A percentile compares a stretch with the other conserved stretches of the same genome.
Evolutionary conservation across 2,888 invertebrate species (phyloP).

Genomic region (Galerucella pusilla): DNA sequence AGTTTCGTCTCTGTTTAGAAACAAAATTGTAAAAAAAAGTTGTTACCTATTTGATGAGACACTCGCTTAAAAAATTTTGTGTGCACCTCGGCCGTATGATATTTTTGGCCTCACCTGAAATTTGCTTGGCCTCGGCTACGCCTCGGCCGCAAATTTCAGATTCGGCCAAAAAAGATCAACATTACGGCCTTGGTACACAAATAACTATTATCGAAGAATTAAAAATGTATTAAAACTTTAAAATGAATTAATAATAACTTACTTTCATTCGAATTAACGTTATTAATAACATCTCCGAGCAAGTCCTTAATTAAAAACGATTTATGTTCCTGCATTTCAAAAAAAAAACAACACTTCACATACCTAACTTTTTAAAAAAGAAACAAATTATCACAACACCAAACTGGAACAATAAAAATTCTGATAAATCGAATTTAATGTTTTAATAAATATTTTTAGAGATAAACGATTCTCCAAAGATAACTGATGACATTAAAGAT

Average conservation of each 20-base stretch:
- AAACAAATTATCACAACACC: neutral
- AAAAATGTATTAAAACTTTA: neutral
- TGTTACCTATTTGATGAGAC: too few relatives aligned
- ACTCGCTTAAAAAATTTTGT: too few relatives aligned
- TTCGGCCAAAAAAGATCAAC: too few relatives aligned
- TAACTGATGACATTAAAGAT: conserved; percentile 46
- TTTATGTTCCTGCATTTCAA: conserved; percentile 72
- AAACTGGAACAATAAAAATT: neutral
- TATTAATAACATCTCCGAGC: conserved; percentile 76
- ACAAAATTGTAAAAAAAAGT: too few relatives aligned
- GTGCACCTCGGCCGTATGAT: too few relatives aligned
- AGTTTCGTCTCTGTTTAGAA: too few relatives aligned
- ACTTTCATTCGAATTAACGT: conserved; percentile 43
- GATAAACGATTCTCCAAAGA: conserved; percentile 30
- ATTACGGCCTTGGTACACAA: too few relatives aligned
- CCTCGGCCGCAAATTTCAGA: too few relatives aligned
- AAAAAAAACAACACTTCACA: conserved; percentile 13
- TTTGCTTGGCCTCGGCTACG: too few relatives aligned
- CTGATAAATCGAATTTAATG: neutral
- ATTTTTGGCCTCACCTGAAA: too few relatives aligned
- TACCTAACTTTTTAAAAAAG: conserved; percentile 18
- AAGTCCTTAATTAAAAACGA: conserved; percentile 88
- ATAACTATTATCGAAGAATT: too few relatives aligned
- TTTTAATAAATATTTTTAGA: conserved; percentile 12
- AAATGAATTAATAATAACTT: conserved; percentile 15